phyloP scores from a whole-genome alignment of 2,113 vertebrate species.

The Irena cyanogastra region DNA sequence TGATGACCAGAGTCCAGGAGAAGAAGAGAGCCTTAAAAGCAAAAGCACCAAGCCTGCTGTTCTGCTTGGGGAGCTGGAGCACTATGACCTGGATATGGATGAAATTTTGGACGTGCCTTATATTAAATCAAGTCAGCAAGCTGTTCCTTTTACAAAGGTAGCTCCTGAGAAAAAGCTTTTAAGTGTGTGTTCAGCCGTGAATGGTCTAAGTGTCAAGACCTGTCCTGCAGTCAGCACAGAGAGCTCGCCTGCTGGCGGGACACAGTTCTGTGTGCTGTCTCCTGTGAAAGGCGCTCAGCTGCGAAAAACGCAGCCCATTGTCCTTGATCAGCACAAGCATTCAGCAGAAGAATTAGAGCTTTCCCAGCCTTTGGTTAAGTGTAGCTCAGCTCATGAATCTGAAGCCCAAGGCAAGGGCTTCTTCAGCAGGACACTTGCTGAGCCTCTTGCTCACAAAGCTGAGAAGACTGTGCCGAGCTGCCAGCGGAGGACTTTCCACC shows the following conservation, averaged over 20 bases:
- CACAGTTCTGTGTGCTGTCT: slow-evolving; percentile 86
- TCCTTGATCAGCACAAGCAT: slow-evolving; percentile 80
- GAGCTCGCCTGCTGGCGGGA: slow-evolving; percentile 55
- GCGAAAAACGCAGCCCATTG: slow-evolving; percentile 80
- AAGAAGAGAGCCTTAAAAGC: slow-evolving; percentile 68
- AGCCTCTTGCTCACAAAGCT: slow-evolving; percentile 72
- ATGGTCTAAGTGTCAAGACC: slow-evolving; percentile 72
- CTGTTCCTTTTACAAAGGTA: slow-evolving; percentile 81
- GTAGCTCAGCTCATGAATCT: slow-evolving; percentile 72
- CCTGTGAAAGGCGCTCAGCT: slow-evolving; percentile 88
- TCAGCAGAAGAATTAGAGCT: slow-evolving; percentile 69
- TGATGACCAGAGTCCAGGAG: slow-evolving; percentile 57
- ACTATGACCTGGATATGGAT: slow-evolving; percentile 98
- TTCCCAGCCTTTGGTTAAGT: slow-evolving; percentile 72
- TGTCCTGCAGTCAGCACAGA: slow-evolving; percentile 73
- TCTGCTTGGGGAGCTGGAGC: slow-evolving; percentile 89
- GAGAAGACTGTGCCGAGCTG: slow-evolving; percentile 71
- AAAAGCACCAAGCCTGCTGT: slow-evolving; percentile 61
- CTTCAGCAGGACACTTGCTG: slow-evolving; percentile 76
- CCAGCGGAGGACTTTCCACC: slow-evolving; percentile 75
- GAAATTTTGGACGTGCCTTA: slow-evolving; percentile 99
- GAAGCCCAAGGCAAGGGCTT: slow-evolving; percentile 77
- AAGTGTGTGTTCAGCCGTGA: slow-evolving; percentile 65
- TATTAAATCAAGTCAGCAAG: slow-evolving; percentile 92
- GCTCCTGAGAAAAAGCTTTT: slow-evolving; percentile 80